Percentiles rank a stretch among this genome's conserved stretches.
Conservation (phyloP, 2,113 vertebrate species). For the Balaeniceps rex region DNA sequence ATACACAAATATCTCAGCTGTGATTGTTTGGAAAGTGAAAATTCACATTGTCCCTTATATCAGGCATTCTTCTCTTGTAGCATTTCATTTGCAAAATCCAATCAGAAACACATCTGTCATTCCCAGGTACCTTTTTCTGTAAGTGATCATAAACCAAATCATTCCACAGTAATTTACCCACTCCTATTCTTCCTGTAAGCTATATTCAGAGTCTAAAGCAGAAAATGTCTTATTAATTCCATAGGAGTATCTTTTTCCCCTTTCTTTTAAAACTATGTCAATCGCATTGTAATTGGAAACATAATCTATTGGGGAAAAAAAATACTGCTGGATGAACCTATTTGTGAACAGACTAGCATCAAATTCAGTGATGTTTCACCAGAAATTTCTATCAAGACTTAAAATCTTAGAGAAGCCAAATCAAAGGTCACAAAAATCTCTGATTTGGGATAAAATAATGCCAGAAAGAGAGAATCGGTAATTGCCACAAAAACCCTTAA, state of each 20-base stretch:
- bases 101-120: neutral
- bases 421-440: neutral
- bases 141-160: neutral
- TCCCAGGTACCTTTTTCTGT: neutral
- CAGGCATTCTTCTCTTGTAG: neutral
- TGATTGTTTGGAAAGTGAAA: neutral
- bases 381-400: neutral
- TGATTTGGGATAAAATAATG: neutral
- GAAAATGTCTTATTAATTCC: neutral
- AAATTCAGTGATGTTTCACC: neutral
- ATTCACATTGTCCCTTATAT: neutral
- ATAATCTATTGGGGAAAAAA: neutral
- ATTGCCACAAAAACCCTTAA: neutral
- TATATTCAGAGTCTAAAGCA: neutral
- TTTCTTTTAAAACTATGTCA: neutral
- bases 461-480: neutral
- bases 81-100: neutral
- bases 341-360: neutral
- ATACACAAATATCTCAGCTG: neutral
- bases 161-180: neutral
- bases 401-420: neutral
- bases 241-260: neutral
- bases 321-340: rapidly evolving
- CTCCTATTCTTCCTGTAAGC: neutral
- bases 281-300: neutral